These are phyloP conservation scores for Epinotia ramella DNA, from an alignment of 2,888 invertebrate species.

Conservation along the genomic window DNA sequence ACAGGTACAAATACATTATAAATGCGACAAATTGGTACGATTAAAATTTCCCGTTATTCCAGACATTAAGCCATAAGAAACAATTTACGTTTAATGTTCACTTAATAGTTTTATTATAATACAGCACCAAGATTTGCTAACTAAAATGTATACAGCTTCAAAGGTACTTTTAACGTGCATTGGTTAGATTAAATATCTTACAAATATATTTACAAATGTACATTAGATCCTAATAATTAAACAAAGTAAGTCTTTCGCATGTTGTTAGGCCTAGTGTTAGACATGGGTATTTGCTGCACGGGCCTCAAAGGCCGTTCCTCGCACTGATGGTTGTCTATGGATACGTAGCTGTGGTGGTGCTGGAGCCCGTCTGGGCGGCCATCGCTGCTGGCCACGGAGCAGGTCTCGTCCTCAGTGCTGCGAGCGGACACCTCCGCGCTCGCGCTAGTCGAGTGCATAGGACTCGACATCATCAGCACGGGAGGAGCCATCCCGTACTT, in stretches of 20 bases:
- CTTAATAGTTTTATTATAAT: slow-evolving; percentile 27
- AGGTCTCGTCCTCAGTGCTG: slow-evolving; percentile 87
- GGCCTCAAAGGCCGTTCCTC: slow-evolving; percentile 81
- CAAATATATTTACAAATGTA: slow-evolving; percentile 57
- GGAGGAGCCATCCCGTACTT: slow-evolving; percentile 82
- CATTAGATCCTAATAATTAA: slow-evolving; percentile 61
- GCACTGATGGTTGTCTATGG: slow-evolving; percentile 82
- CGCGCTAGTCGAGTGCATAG: slow-evolving; percentile 85
- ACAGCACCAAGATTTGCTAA: slow-evolving; percentile 43
- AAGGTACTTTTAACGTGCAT: slow-evolving; percentile 40
- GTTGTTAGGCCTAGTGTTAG: slow-evolving; percentile 74
- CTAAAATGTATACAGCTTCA: slow-evolving; percentile 41
- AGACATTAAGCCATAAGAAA: slow-evolving; percentile 39
- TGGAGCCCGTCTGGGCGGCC: slow-evolving; percentile 83
- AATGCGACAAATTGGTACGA: slow-evolving; percentile 47
- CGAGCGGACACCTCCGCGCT: slow-evolving; percentile 87
- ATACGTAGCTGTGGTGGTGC: slow-evolving; percentile 85
- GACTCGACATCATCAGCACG: slow-evolving; percentile 86
- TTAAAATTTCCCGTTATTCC: slow-evolving; percentile 28
- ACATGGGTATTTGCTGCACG: slow-evolving; percentile 80
- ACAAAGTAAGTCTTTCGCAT: slow-evolving; percentile 84
- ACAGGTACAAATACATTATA: slow-evolving; percentile 49
- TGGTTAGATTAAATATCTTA: slow-evolving; percentile 29
- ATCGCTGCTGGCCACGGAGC: slow-evolving; percentile 84
- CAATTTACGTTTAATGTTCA: slow-evolving; percentile 27